These are phyloP conservation scores for Cirrhinus molitorella DNA, from an alignment of 2,797 vertebrate genomes.

Conservation along the genomic window DNA sequence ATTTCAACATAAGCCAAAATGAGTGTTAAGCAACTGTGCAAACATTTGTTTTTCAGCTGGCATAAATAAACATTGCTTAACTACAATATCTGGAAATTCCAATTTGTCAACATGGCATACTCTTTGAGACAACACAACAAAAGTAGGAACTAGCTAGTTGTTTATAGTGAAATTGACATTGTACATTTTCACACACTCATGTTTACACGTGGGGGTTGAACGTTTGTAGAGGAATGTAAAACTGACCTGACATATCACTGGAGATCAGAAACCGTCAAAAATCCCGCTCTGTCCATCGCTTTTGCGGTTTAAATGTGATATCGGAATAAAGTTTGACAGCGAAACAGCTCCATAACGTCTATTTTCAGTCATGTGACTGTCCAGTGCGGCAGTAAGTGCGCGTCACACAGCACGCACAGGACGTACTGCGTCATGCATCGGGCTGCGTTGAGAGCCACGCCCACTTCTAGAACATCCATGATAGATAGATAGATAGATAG, in stretches of 20 bases:
- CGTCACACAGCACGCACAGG: neutral
- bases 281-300: conserved; percentile 14
- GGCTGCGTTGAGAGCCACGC: neutral
- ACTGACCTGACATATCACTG: conserved; percentile 46
- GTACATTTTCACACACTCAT: neutral
- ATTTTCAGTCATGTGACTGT: conserved; percentile 28
- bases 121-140: neutral
- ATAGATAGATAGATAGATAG: neutral
- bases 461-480: neutral
- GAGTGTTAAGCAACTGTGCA: conserved; percentile 11
- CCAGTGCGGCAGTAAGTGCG: conserved; percentile 9
- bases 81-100: neutral
- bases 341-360: neutral
- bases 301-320: neutral
- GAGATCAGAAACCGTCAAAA: conserved; percentile 18
- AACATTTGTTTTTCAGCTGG: conserved; percentile 11
- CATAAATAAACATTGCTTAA: neutral
- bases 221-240: neutral
- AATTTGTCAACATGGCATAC: neutral
- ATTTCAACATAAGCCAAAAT: neutral
- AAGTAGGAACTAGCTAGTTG: neutral
- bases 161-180: neutral
- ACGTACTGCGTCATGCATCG: neutral
- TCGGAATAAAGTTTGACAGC: conserved; percentile 32
- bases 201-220: neutral